Base-by-base conservation (phyloP, 35 echinoderm and acorn worm species). In the Hemicentrotus pulcherrimus region DNA sequence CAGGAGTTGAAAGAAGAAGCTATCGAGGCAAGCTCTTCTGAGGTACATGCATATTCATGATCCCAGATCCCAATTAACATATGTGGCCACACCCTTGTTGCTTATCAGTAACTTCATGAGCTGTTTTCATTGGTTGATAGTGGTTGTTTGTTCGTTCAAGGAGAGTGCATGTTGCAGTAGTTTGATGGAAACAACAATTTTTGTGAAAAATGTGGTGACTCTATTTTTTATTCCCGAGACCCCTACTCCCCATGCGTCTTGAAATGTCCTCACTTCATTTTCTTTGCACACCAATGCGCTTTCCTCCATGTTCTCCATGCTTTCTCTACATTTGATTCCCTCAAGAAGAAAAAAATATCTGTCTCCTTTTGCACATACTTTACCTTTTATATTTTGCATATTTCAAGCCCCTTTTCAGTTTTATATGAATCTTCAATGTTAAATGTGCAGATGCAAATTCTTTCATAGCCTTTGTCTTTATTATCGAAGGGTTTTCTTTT, bases 1-100 rank as follows among this genome's bases (percentile, higher is more conserved):
- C 92, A 98, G 97, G 96, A 98, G 61, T 94, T 98, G 95, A 98
- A 98, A 94, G 96, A 98, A 61, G 95, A 97, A 93, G 97, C 97
- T 15, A 95, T 98, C n/a, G 96, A 95, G 70, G 93, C 96, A 41
- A 86, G 95, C 46, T 95, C 94, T 31, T 88, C 97, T 10, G 86
- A 97, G 97, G 97, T 97, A 97, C 94, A 96, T 87, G 46, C 61
- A 95, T 87, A 85, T 87, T 95, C 94, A 86, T 86, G 45, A 46
- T n/a, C 78, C 61, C 94, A 94, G 32, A 58, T 61, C 31, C 94
- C 22, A 32, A 55, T 52, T 94, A 70, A 61, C 94, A 31, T 55
- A 33, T 33, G 88, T 90, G 88, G 46, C 88, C 88, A 90, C 88
- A 47, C 88, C 88, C 88, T 90, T 47, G 12, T 90, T 90, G 88